Evolutionary conservation across 2,113 vertebrate species (phyloP).

Genomic region (Anoplopoma fimbria): DNA sequence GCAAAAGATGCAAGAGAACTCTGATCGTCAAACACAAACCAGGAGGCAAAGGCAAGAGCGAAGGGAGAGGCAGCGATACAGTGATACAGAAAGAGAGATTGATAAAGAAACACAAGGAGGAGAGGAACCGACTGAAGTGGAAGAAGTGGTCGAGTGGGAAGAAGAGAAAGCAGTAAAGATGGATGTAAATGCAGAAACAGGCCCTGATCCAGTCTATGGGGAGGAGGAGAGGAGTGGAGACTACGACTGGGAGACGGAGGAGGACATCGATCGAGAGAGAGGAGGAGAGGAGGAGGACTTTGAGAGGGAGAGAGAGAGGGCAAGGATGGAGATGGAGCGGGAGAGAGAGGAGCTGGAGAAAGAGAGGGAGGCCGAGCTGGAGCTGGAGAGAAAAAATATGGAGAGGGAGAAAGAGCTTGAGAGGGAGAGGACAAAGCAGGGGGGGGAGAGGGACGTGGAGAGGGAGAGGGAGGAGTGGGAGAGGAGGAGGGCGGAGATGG

Average conservation of each 20-base stretch:
- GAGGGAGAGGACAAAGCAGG: slow-evolving; percentile 51
- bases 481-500: slow-evolving; percentile 67
- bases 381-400: slow-evolving; percentile 11
- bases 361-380: slow-evolving; percentile 20
- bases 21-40: slow-evolving; percentile 6
- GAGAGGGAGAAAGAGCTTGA: slow-evolving; percentile 34
- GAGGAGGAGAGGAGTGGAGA: slow-evolving; percentile 75
- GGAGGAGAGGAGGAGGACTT: slow-evolving; percentile 49
- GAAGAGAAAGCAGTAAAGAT: neutral
- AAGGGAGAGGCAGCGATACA: slow-evolving; percentile 16
- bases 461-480: slow-evolving; percentile 70
- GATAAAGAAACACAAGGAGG: neutral
- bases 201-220: slow-evolving; percentile 45
- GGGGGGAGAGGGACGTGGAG: slow-evolving; percentile 41
- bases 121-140: slow-evolving; percentile 11
- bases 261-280: slow-evolving; percentile 71
- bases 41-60: slow-evolving; percentile 20
- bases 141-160: slow-evolving; percentile 24
- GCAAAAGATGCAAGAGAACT: slow-evolving; percentile 58
- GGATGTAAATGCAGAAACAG: slow-evolving; percentile 4
- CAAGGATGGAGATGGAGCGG: slow-evolving; percentile 62
- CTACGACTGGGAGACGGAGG: slow-evolving; percentile 65
- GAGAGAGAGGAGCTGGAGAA: slow-evolving; percentile 46
- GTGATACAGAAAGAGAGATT: slow-evolving; percentile 23
- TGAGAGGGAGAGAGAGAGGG: slow-evolving; percentile 58